These are phyloP conservation scores for Piliocolobus tephrosceles DNA, from an alignment of 2,113 vertebrate genomes.

Conservation along the genomic window DNA sequence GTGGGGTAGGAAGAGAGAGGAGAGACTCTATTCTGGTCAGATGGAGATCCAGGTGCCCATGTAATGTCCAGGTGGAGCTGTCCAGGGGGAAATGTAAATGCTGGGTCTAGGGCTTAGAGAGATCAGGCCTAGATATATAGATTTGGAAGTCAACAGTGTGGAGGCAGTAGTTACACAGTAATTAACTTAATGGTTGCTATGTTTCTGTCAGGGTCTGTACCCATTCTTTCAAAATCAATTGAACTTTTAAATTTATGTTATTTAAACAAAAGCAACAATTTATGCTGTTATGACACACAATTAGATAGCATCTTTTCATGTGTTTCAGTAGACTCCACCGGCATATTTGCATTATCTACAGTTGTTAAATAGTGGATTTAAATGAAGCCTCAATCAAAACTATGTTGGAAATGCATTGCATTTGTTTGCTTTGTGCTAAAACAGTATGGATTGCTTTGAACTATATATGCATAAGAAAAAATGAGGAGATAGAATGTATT, in stretches of 20 bases:
- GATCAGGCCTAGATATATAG: not conserved
- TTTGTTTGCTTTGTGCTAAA: constrained; percentile 31
- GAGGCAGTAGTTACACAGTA: not conserved
- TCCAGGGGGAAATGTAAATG: not conserved
- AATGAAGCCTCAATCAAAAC: not conserved
- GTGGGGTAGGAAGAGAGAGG: not conserved
- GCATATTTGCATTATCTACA: not conserved
- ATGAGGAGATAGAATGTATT: not conserved
- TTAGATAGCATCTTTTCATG: not conserved
- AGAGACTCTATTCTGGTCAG: not conserved
- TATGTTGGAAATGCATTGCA: not conserved
- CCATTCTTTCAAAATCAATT: constrained; percentile 30
- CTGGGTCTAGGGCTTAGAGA: not conserved
- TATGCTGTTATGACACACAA: not conserved
- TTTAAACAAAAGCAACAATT: constrained; percentile 22
- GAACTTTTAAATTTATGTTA: constrained; percentile 30
- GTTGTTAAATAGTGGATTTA: not conserved
- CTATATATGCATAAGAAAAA: not conserved
- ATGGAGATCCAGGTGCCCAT: not conserved
- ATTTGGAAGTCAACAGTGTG: not conserved
- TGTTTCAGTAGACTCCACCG: not conserved
- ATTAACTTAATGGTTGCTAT: not conserved
- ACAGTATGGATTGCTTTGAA: constrained; percentile 16
- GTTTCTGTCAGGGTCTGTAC: not conserved
- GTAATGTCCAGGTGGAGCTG: not conserved